phyloP scores from a whole-genome alignment of 2,797 vertebrate genomes.

The Delichon dasypus region DNA sequence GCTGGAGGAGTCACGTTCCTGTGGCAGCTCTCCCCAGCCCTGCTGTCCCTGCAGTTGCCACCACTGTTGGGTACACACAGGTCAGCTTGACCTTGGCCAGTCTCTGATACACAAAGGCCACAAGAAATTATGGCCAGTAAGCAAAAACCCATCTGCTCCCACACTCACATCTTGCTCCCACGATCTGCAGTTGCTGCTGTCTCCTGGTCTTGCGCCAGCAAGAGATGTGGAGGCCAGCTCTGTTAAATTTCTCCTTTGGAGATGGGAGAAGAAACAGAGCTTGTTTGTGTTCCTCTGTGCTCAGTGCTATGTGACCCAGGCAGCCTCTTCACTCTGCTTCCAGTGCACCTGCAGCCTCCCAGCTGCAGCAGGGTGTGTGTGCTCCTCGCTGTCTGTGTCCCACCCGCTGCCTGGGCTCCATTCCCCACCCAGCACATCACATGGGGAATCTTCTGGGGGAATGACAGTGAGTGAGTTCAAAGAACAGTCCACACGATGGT shows the following conservation, averaged over 20 bases:
- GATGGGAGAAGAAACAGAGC: background rate
- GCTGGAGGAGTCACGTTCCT: accelerated
- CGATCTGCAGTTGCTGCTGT: background rate
- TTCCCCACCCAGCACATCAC: background rate
- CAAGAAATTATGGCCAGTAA: background rate
- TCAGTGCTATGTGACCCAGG: background rate
- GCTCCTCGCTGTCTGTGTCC: background rate
- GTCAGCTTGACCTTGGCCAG: background rate
- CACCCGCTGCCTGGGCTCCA: accelerated
- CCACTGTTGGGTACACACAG: accelerated
- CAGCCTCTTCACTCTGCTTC: background rate
- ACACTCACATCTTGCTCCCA: accelerated
- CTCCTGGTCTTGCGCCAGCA: background rate
- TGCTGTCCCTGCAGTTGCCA: background rate
- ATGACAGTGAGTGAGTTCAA: background rate
- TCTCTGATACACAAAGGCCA: background rate
- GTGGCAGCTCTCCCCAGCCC: background rate
- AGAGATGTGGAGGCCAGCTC: background rate
- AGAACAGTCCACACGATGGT: accelerated
- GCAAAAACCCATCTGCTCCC: background rate
- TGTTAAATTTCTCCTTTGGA: background rate
- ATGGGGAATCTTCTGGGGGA: background rate
- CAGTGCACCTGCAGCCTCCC: background rate
- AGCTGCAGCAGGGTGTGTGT: background rate
- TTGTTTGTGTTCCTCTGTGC: background rate